Evolutionary conservation across 2,113 vertebrate species (phyloP).

Genomic region (Centropristis striata): DNA sequence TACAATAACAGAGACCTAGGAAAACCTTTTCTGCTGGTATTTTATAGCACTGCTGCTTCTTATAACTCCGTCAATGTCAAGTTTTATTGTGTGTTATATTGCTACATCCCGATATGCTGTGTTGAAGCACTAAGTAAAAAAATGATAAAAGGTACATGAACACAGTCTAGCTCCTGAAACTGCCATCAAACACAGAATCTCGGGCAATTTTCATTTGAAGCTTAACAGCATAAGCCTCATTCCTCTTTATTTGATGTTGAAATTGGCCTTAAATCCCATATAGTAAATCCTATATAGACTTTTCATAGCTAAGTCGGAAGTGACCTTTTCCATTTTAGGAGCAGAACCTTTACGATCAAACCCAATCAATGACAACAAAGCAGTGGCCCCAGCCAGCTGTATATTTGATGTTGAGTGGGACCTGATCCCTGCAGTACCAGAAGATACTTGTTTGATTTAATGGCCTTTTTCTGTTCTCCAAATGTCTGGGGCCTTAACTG

Average conservation of each 20-base stretch:
- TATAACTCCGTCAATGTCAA: constrained; percentile 63
- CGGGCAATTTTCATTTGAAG: constrained; percentile 60
- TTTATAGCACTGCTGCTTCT: constrained; percentile 55
- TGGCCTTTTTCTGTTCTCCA: constrained; percentile 83
- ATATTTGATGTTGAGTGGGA: constrained; percentile 81
- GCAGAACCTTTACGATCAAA: constrained; percentile 85
- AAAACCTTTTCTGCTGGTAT: constrained; percentile 46
- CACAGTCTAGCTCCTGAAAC: constrained; percentile 39
- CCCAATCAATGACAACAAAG: constrained; percentile 87
- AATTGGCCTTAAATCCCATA: constrained; percentile 70
- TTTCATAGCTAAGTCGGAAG: constrained; percentile 76
- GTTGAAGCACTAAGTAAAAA: constrained; percentile 53
- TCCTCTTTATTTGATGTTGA: constrained; percentile 71
- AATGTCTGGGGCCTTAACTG: constrained; percentile 74
- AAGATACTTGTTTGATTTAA: constrained; percentile 82
- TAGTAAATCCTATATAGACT: constrained; percentile 73
- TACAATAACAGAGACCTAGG: background rate
- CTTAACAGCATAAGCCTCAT: constrained; percentile 59
- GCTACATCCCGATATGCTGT: constrained; percentile 42
- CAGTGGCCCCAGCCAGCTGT: constrained; percentile 64
- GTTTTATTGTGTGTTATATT: constrained; percentile 55
- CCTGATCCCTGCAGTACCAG: constrained; percentile 68
- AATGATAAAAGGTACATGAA: constrained; percentile 56
- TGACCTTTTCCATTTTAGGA: constrained; percentile 85
- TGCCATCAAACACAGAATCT: constrained; percentile 56